These are phyloP conservation scores for Aegithalos caudatus DNA, from an alignment of 2,113 vertebrate species.

Conservation along the genomic window DNA sequence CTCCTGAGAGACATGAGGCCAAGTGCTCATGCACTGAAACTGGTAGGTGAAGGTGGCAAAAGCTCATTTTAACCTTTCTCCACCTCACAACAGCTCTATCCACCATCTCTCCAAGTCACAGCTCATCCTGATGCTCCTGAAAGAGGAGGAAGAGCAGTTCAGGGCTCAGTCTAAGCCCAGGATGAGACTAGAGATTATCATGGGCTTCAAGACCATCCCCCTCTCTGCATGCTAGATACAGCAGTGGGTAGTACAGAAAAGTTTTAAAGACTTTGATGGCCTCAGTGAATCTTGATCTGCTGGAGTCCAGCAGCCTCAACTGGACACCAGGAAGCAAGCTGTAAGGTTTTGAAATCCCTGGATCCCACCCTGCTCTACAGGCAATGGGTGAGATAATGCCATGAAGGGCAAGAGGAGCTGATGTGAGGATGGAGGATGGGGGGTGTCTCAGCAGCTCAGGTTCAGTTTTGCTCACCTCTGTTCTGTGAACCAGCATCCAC, in stretches of 20 bases:
- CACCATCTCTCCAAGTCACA: neutral
- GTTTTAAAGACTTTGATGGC: neutral
- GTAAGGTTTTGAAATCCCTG: neutral
- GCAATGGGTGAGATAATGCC: fast-evolving
- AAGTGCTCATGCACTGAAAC: fast-evolving
- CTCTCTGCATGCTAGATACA: neutral
- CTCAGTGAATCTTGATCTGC: neutral
- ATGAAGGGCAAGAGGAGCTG: neutral
- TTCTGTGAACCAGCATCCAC: constrained; percentile 98
- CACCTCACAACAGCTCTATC: neutral
- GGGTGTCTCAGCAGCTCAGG: neutral
- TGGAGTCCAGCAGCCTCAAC: neutral
- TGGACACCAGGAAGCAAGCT: neutral
- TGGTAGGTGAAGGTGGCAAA: neutral
- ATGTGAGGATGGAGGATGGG: neutral
- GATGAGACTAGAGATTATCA: neutral
- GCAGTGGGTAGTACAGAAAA: neutral
- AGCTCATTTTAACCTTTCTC: neutral
- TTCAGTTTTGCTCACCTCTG: constrained; percentile 79
- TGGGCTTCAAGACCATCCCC: fast-evolving
- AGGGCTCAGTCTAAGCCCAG: neutral
- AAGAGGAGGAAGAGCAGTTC: neutral
- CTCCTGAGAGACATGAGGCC: fast-evolving
- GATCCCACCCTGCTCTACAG: neutral
- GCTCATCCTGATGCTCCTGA: neutral